Percentiles rank a stretch among this genome's conserved stretches.
phyloP scores from a whole-genome alignment of 2,113 vertebrate species.

The Scomber japonicus region DNA sequence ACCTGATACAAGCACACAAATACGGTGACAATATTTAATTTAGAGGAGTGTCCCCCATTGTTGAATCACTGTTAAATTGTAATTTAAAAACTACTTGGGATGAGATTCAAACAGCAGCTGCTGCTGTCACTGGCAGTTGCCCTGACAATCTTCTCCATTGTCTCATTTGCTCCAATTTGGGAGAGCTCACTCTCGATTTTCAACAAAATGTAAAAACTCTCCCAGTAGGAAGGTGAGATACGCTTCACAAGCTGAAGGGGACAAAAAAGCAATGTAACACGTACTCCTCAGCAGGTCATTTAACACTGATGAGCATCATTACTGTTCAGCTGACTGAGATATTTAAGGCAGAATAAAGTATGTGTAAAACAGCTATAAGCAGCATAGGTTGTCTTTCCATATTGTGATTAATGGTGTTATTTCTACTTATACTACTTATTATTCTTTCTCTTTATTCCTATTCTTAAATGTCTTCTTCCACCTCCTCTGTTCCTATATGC shows the following conservation, averaged over 20 bases:
- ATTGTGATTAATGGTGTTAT: neutral
- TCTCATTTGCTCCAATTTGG: constrained; percentile 65
- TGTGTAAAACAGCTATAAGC: constrained; percentile 15
- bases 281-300: constrained; percentile 55
- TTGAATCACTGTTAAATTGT: neutral
- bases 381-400: neutral
- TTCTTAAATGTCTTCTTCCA: neutral
- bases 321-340: constrained; percentile 49
- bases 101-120: constrained; percentile 44
- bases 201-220: constrained; percentile 38
- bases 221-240: constrained; percentile 51
- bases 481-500: constrained; percentile 23
- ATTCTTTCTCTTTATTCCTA: neutral
- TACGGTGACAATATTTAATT: constrained; percentile 12
- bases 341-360: constrained; percentile 31
- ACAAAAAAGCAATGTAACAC: constrained; percentile 51
- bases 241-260: constrained; percentile 37
- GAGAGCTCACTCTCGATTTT: constrained; percentile 21
- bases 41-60: neutral
- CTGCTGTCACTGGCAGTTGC: constrained; percentile 19
- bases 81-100: constrained; percentile 21
- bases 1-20: constrained; percentile 3
- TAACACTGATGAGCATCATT: constrained; percentile 69
- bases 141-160: constrained; percentile 32
- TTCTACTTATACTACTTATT: neutral